Base-by-base conservation (phyloP, 2,888 invertebrate species). In the Deilephila porcellus region DNA sequence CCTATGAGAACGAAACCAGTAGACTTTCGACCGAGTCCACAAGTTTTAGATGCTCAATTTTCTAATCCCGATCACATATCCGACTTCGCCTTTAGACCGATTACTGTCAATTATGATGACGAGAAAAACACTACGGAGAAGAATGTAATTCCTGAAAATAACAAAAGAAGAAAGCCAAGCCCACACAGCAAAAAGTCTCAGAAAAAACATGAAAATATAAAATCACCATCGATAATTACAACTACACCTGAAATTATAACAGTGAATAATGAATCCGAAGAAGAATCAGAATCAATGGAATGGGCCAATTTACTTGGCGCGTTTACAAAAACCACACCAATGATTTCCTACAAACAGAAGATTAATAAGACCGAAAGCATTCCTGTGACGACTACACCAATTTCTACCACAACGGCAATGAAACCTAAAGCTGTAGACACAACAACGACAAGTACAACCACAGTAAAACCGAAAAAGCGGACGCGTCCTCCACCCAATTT, bases 11-110 rank as follows among this genome's bases (percentile, higher is more conserved):
- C 80, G 8, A 85, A 80, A 71, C 92, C 91, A 25, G 78, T 84
- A 56, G 92, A 94, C 80, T 93, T 93, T 77, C 83, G 93, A 37
- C 92, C 94, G 19, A 93, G 94, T 74, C 93, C 93, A 17, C 94
- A 93, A 87, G 83, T 94, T n/a, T 81, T 89, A 32, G 93, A 93
- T 74, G 84, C 82, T 34, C 86, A 89, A 74, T 90, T 87, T 73
- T 87, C 89, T 29, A 88, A 91, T 73, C 85, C 87, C 20, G 91
- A 91, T 79, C 82, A 88, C 1, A 81, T 86, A 71, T 81, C 84
- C 45, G 92, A 93, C 71, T 82, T 84, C 52, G 90, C 90, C 71
- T 94, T 94, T 79, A 90, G 90, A 77, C 94, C 94, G 6, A 94
- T 94, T 76, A 84, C 88, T 29, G 77, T 89, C 6, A 86, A 87